phyloP scores from a whole-genome alignment of 2,113 vertebrate species.

The Dicerorhinus sumatrensis region DNA sequence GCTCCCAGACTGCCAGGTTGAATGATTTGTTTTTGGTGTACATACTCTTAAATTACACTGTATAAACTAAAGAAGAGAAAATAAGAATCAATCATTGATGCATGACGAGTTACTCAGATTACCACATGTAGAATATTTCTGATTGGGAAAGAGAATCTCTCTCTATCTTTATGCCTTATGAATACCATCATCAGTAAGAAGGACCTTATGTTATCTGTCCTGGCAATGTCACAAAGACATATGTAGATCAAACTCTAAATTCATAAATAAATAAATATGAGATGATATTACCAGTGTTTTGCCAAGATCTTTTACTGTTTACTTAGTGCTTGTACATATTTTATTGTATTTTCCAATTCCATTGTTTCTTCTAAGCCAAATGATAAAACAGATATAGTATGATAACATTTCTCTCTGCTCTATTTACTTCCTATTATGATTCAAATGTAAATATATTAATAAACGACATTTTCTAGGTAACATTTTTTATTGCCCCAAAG shows the following conservation, averaged over 20 bases:
- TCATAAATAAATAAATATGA: background rate
- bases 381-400: background rate
- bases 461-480: background rate
- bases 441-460: conserved; percentile 17
- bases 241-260: background rate
- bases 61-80: background rate
- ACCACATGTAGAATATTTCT: background rate
- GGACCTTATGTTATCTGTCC: background rate
- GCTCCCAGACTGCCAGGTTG: background rate
- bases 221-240: background rate
- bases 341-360: background rate
- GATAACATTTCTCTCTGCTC: background rate
- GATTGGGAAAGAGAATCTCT: background rate
- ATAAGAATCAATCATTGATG: background rate
- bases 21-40: background rate
- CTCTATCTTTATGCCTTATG: background rate
- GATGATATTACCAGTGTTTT: background rate
- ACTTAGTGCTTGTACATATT: background rate
- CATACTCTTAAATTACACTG: background rate
- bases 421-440: conserved; percentile 31
- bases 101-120: background rate
- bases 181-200: background rate
- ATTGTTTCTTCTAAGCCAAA: background rate
- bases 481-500: conserved; percentile 16
- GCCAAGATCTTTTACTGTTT: background rate